These are phyloP conservation scores for Chaetodon auriga DNA, from an alignment of 2,113 vertebrate genomes.

Conservation along the genomic window DNA sequence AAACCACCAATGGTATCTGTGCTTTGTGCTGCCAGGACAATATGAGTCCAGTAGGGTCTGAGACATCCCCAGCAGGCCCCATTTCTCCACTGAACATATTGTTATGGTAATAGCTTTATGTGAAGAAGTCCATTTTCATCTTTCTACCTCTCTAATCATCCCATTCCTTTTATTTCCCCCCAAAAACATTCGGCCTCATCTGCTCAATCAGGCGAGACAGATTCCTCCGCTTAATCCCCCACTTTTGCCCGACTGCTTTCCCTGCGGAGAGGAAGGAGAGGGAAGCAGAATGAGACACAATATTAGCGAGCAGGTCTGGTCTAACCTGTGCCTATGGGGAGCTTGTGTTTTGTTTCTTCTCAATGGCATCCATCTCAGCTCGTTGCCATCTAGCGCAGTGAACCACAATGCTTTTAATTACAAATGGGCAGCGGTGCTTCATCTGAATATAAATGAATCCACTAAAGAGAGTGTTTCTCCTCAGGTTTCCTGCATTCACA, in stretches of 20 bases:
- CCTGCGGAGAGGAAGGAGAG: conserved; percentile 11
- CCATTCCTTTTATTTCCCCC: conserved; percentile 32
- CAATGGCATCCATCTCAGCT: conserved; percentile 42
- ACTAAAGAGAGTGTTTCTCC: conserved; percentile 42
- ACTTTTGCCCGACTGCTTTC: conserved; percentile 13
- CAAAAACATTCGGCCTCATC: conserved; percentile 50
- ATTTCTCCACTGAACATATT: conserved; percentile 52
- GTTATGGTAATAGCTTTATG: conserved; percentile 67
- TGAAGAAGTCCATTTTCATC: conserved; percentile 61
- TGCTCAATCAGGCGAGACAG: conserved; percentile 66
- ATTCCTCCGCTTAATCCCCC: conserved; percentile 69
- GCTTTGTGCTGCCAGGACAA: conserved; percentile 30
- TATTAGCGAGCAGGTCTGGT: conserved; percentile 43
- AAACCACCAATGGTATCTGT: not conserved
- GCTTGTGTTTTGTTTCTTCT: conserved; percentile 51
- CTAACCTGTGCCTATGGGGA: conserved; percentile 44
- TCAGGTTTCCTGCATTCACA: conserved; percentile 19
- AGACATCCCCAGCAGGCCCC: conserved; percentile 39
- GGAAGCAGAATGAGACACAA: conserved; percentile 35
- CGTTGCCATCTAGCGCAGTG: conserved; percentile 18
- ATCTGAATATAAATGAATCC: conserved; percentile 78
- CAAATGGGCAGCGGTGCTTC: conserved; percentile 51
- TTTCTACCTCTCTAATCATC: conserved; percentile 65
- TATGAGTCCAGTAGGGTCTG: conserved; percentile 24
- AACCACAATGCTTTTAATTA: conserved; percentile 64